Percentiles rank a stretch among this genome's conserved stretches.
These are phyloP conservation scores for Drymodes brunneopygia DNA, from an alignment of 2,113 vertebrate genomes.

Conservation along the genomic window DNA sequence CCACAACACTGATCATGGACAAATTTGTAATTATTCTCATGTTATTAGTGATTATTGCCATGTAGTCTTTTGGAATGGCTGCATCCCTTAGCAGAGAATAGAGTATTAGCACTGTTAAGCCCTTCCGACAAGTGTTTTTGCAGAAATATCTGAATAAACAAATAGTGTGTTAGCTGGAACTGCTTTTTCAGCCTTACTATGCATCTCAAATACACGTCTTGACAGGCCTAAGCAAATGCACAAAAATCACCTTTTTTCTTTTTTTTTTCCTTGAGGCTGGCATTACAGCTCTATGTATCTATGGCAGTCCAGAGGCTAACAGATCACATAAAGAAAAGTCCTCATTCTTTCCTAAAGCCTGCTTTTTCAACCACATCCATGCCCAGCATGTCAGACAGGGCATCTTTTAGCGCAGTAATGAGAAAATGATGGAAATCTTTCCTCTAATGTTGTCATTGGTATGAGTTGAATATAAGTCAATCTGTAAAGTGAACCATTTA, in stretches of 20 bases:
- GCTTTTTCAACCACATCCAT: background rate
- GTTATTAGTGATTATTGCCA: background rate
- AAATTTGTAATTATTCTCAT: background rate
- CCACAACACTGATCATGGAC: background rate
- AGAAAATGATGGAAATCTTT: background rate
- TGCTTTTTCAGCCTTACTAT: background rate
- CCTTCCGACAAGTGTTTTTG: background rate
- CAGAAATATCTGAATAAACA: background rate
- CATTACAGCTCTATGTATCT: background rate
- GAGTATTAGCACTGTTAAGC: background rate
- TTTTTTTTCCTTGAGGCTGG: background rate
- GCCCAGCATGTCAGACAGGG: background rate
- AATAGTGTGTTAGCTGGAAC: background rate
- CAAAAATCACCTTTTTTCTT: accelerated
- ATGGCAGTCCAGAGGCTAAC: background rate
- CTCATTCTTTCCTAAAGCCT: background rate
- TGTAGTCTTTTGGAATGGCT: background rate
- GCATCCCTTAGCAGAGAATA: background rate
- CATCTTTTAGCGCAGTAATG: background rate
- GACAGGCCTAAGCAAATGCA: background rate
- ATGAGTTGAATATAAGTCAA: background rate
- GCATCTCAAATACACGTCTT: background rate
- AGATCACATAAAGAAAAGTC: background rate
- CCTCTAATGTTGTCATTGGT: background rate
- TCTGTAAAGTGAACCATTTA: background rate